Evolutionary conservation across 2,888 invertebrate genomes (phyloP).

Genomic region (Caenorhabditis macrosperma): DNA sequence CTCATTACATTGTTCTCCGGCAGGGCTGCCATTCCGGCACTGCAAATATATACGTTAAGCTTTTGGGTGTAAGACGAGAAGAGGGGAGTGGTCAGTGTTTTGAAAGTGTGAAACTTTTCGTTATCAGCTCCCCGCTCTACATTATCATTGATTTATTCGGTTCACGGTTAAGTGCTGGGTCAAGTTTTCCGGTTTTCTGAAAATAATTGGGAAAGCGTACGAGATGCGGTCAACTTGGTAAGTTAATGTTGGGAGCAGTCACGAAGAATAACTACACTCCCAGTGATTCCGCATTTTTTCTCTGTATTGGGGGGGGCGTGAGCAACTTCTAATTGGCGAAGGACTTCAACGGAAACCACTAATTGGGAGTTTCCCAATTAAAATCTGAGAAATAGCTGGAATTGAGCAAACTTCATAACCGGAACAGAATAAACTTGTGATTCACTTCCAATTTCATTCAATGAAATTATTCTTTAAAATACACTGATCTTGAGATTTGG

Average conservation of each 20-base stretch:
- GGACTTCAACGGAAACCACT: conserved; percentile 12
- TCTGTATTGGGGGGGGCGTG: neutral
- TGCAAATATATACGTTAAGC: conserved; percentile 10
- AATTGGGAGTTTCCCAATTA: conserved; percentile 35
- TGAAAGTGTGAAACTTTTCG: conserved; percentile 39
- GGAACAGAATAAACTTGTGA: neutral
- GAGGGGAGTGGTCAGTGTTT: conserved; percentile 17
- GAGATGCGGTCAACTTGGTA: neutral
- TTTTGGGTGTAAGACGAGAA: conserved; percentile 2
- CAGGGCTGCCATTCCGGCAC: conserved; percentile 16
- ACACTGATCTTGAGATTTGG: neutral
- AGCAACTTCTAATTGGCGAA: conserved; percentile 9
- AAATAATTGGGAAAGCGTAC: neutral
- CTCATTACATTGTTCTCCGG: conserved; percentile 49
- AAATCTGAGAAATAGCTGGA: neutral
- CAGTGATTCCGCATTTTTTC: neutral
- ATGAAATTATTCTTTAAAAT: neutral
- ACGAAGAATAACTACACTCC: neutral
- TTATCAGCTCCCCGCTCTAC: conserved; percentile 27
- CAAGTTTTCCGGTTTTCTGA: conserved; percentile 35
- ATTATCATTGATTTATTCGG: conserved; percentile 54
- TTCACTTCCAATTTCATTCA: conserved; percentile 1
- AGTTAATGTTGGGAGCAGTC: neutral
- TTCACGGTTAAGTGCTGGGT: conserved; percentile 26
- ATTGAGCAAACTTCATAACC: neutral